Base-by-base conservation (phyloP, 2,888 invertebrate species). In the Electrophaes corylata region DNA sequence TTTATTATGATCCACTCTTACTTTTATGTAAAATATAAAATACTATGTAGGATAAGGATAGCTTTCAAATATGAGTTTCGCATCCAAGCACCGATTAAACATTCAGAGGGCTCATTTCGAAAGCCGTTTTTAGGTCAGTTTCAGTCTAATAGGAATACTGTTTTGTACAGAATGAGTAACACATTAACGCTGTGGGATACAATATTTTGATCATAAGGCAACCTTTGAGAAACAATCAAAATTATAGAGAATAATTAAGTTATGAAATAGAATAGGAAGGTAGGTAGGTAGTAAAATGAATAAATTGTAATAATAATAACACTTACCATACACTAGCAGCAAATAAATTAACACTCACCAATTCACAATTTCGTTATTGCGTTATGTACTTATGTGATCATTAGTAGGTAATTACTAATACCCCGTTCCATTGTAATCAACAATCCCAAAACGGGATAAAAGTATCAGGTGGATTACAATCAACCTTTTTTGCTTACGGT, bases 401-500 rank as follows among this genome's bases (percentile, higher is more conserved):
- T 18, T 40, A 18, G 1, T 4, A 29, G 26, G 20, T 20, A 6
- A 29, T 10, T 48, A n/a, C n/a, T 31, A 18, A 29, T n/a, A 35
- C 35, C 19, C 11, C 4, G 10, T 46, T 35, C 16, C 18, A 51
- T 56, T 56, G 43, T 45, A 43, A 55, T 46, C n/a, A 33, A 43
- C 16, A 49, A 62, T 57, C 39, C 39, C 50, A 50, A 52, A 54
- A 46, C 40, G 18, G 23, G 19, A 43, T 61, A 55, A 51, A 56
- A 55, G 47, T 43, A 44, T 37, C 45, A 29, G 5, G 18, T 44
- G 47, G 49, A 31, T 37, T 50, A 60, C 50, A 53, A 67, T 69
- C 71, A 76, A 66, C 65, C 64, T 70, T 72, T 29, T 51, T 72
- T 69, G 67, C 65, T 70, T 73, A 66, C 64, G 70, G 65, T 70